Evolutionary conservation across 2,113 vertebrate species (phyloP), one percentile per base, ranked within the genome.

Genomic region (Stigmatopora argus): DNA sequence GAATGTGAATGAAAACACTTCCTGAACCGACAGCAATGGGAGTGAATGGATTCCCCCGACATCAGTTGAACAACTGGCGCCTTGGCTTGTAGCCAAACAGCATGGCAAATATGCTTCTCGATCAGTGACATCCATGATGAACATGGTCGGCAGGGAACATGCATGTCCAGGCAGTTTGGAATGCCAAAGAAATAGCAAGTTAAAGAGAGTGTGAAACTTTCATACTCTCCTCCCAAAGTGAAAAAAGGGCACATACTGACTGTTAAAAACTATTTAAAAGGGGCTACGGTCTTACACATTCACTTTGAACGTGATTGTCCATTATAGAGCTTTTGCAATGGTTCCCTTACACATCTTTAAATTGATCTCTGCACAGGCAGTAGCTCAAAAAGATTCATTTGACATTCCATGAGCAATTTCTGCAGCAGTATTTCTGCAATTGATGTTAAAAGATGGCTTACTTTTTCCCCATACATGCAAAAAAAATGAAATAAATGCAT

Each of bases 401-500:
- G 12, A 56, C 26, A 56, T 7, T 5, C 14, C 26, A 31, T 31
- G 26, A 31, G 26, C 26, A 3, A 31, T 31, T 3, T 26, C 53
- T 31, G 3, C 23, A 2, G 12, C 46, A 6, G 12, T 62, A 34
- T 64, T 49, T 48, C 57, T 23, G 19, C 59, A 53, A 45, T 61
- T 21, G 51, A 11, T 6, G 71, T 64, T 49, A 31, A 35, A 48
- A 23, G 59, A 21, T 64, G 66, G 66, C 69, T 65, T 66, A 17
- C 63, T 62, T 71, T 55, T 52, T 74, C n/a, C n/a, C 66, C 60
- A 47, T 72, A 70, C 75, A 75, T 74, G 67, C 80, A 82, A 74
- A 74, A 69, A 61, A 62, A 71, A 52, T 65, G n/a, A 65, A 41
- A 41, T 41, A 41, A 8, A 41, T 89, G 89, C 89, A 92, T 88